Percentiles rank a stretch among this genome's conserved stretches.
These are phyloP conservation scores for Xiphophorus maculatus DNA, from an alignment of 2,113 vertebrate genomes.

Conservation along the genomic window DNA sequence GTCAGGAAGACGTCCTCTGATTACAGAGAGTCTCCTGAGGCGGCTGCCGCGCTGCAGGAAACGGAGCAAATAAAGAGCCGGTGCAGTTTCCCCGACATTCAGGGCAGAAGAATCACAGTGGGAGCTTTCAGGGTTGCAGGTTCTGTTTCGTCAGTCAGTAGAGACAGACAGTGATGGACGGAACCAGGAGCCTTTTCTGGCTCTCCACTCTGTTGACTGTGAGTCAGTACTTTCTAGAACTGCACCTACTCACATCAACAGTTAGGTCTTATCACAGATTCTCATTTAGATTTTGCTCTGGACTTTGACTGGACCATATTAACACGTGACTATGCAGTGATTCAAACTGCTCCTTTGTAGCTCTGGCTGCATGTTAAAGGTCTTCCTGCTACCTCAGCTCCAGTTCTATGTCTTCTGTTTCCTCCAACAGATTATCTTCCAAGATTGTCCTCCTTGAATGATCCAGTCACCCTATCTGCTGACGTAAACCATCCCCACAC, in stretches of 20 bases:
- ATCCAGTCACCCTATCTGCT: neutral
- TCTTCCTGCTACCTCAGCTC: no score
- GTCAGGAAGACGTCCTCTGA: conserved; percentile 4
- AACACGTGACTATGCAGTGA: no score
- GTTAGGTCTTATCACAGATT: neutral
- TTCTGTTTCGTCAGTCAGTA: neutral
- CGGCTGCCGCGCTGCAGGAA: conserved; percentile 19
- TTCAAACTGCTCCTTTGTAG: no score
- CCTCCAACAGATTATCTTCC: no score
- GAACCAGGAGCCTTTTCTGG: neutral
- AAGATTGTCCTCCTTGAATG: no score
- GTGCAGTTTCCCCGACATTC: conserved; percentile 3
- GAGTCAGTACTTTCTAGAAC: no score
- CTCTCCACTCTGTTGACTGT: neutral
- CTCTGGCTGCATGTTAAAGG: no score
- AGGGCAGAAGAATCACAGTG: neutral
- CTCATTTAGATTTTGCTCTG: neutral
- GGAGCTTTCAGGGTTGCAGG: conserved; percentile 4
- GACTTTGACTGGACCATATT: neutral
- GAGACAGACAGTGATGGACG: neutral
- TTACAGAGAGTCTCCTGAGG: conserved; percentile 8
- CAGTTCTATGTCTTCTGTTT: no score
- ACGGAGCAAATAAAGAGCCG: conserved; percentile 21
- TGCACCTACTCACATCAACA: no score
- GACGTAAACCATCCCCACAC: neutral